Base-by-base conservation (phyloP, 2,797 vertebrate genomes). In the Thaleichthys pacificus region DNA sequence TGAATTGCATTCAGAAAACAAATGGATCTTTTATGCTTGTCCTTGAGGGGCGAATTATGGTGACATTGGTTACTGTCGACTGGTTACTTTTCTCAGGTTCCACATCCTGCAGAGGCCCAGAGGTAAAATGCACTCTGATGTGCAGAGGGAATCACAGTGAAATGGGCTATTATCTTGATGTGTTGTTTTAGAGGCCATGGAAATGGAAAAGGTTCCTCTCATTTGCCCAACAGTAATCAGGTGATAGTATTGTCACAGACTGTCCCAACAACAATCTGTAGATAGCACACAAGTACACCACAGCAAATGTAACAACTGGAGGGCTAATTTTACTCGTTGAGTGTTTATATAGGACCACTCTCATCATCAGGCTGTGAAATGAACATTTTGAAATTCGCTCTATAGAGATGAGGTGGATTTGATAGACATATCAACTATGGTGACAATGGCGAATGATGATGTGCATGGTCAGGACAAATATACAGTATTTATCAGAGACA, bases 1-100 rank as follows among this genome's bases (percentile, higher is more conserved):
- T 88, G 84, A 89, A 88, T 87, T 87, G 89, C 85, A 91, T 91
- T 88, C 86, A 86, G 87, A 88, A 86, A 89, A 90, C 90, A 90
- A 89, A 93, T 92, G 88, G 89, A 89, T 92, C 87, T 91, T 87
- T 87, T 86, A 91, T 90, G 89, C 86, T 85, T 88, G 88, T 92
- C 91, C 90, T 93, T 92, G 86, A 86, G 89, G 90, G 87, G 51
- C 68, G 47, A 5, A 57, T 68, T 32, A 17, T 4, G 85, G 85
- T 91, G 88, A 92, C 90, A 92, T 89, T 91, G 89, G 85, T 89
- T 89, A 91, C 88, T 88, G 89, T 89, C 89, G 89, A 90, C 89
- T 88, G 83, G 32, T 35, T 89, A 14, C 84, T 84, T 87, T 80
- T 89, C 84, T 85, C 85, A 90, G 90, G 90, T 32, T 68, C 51